phyloP scores from a whole-genome alignment of 2,797 vertebrate genomes.

The Pterois miles region DNA sequence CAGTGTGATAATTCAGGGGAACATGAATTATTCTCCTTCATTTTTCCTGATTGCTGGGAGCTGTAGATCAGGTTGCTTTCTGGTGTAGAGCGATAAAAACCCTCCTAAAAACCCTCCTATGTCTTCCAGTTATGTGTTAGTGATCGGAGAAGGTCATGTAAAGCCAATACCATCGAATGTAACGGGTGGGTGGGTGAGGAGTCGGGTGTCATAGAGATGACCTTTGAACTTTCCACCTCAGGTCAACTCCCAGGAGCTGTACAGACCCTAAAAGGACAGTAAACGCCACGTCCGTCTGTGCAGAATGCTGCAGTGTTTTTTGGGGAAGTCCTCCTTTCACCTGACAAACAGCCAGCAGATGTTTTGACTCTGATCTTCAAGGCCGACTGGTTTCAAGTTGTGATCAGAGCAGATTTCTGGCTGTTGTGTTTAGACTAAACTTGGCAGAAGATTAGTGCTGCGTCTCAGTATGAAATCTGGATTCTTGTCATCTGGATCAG shows the following conservation, averaged over 20 bases:
- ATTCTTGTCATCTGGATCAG: too few relatives aligned
- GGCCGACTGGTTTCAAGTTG: conserved; percentile 29
- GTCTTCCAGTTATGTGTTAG: conserved; percentile 18
- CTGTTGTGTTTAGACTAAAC: conserved; percentile 40
- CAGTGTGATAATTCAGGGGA: conserved; percentile 59
- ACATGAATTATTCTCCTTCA: conserved; percentile 71
- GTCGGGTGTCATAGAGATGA: conserved; percentile 20
- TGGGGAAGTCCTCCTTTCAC: conserved; percentile 41
- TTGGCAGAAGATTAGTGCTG: conserved; percentile 40
- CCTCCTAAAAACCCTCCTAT: conserved; percentile 15
- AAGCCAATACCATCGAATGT: conserved; percentile 7
- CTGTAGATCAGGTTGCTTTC: conserved; percentile 18
- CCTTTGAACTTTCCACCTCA: conserved; percentile 49
- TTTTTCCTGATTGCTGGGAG: conserved; percentile 56
- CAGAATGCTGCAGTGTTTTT: conserved; percentile 20
- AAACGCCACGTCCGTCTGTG: conserved; percentile 14
- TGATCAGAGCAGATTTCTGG: conserved; percentile 48
- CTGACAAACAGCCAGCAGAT: conserved; percentile 10
- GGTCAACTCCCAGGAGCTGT: conserved; percentile 28
- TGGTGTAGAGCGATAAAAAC: not conserved
- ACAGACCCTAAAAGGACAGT: not conserved
- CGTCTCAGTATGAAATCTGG: conserved; percentile 46
- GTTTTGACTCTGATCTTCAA: conserved; percentile 35
- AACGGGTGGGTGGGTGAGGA: not conserved
- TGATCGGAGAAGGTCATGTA: conserved; percentile 17